Evolutionary conservation across 2,888 invertebrate species (phyloP).

Genomic region (Drosophila robusta): DNA sequence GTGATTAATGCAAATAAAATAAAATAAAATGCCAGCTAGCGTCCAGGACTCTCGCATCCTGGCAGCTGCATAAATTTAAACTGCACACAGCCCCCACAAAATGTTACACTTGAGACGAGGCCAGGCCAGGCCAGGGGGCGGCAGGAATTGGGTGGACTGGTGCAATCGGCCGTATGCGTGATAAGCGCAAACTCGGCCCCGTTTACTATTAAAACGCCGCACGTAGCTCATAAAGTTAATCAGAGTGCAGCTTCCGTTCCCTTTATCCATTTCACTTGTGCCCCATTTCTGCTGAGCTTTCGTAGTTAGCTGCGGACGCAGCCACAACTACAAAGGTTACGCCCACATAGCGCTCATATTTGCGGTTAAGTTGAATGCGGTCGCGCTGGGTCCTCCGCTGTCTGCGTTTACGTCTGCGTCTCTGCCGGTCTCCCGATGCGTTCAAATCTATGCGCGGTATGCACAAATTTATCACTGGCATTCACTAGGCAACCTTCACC

Average conservation of each 20-base stretch:
- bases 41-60: constrained; percentile 52
- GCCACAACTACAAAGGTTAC: constrained; percentile 57
- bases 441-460: constrained; percentile 78
- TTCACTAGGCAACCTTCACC: constrained; percentile 76
- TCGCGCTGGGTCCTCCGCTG: constrained; percentile 16
- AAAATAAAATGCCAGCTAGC: constrained; percentile 70
- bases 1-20: constrained; percentile 81
- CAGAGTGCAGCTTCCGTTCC: constrained; percentile 56
- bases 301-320: constrained; percentile 36
- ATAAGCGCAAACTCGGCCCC: constrained; percentile 60
- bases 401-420: constrained; percentile 28
- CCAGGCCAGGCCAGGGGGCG: not conserved
- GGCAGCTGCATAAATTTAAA: constrained; percentile 74
- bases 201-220: constrained; percentile 69
- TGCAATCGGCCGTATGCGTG: constrained; percentile 69
- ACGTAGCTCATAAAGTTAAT: constrained; percentile 79
- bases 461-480: constrained; percentile 79
- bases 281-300: constrained; percentile 36
- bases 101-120: constrained; percentile 76
- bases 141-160: not conserved
- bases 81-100: constrained; percentile 60
- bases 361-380: constrained; percentile 65
- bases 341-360: constrained; percentile 69
- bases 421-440: constrained; percentile 45
- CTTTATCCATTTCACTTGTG: constrained; percentile 26